phyloP scores from a whole-genome alignment of 2,888 invertebrate species.

The Cataglyphis altisquamis region DNA sequence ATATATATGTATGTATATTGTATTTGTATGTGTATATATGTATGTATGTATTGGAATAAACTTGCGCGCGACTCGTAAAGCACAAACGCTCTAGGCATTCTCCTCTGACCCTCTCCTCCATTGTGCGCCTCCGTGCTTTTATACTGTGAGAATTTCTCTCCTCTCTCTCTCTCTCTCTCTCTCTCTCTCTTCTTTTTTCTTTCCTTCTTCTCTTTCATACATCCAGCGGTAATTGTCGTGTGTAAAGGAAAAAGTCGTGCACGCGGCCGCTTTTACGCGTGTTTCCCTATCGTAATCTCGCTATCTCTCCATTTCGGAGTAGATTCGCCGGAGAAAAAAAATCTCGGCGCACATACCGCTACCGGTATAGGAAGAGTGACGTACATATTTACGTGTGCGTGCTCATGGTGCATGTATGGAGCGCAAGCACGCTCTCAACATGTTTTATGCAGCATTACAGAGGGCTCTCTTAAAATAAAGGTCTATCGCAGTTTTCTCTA shows the following conservation, averaged over 20 bases:
- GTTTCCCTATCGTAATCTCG: conserved; percentile 32
- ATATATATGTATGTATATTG: too few species aligned
- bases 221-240: conserved; percentile 35
- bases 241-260: conserved; percentile 15
- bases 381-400: conserved; percentile 5
- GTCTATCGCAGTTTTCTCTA: not conserved
- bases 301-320: not conserved
- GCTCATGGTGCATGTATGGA: conserved; percentile 12
- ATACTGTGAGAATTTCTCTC: conserved; percentile 1
- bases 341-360: not conserved
- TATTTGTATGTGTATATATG: too few species aligned
- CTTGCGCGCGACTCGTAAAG: conserved; percentile 22
- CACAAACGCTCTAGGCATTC: conserved; percentile 14
- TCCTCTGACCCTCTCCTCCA: not conserved
- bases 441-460: conserved; percentile 60
- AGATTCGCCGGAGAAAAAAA: conserved; percentile 28
- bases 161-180: conserved; percentile 29
- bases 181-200: not conserved
- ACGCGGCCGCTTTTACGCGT: conserved; percentile 26
- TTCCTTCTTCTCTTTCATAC: not conserved
- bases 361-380: not conserved
- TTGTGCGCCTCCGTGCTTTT: conserved; percentile 31
- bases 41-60: too few species aligned
- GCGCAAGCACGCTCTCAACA: conserved; percentile 24
- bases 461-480: conserved; percentile 3